Conservation (phyloP, 92 coral and sea anemone genomes). For the Zoanthus sansibaricus region DNA sequence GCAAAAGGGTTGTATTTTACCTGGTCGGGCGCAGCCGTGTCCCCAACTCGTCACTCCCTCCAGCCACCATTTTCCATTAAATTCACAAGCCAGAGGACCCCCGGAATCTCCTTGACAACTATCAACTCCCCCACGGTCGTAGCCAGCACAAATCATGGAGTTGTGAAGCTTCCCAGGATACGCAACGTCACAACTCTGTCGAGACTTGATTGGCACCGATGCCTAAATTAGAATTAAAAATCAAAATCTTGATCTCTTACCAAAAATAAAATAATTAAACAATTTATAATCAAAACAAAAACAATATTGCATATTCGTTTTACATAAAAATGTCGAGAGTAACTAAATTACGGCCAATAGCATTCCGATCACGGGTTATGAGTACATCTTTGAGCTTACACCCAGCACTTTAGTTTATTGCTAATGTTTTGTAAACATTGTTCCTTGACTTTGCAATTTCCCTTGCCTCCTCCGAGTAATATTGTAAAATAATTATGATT, state of each 20-base stretch:
- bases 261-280: background rate
- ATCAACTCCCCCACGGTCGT: slow-evolving; percentile 12
- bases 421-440: too few species aligned
- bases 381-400: too few species aligned
- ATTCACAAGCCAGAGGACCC: slow-evolving; percentile 18
- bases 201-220: slow-evolving; percentile 9
- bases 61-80: slow-evolving; percentile 8
- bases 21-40: slow-evolving; percentile 17
- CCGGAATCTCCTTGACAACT: slow-evolving; percentile 30
- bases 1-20: background rate
- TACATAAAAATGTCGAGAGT: too few species aligned
- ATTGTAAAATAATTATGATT: too few species aligned
- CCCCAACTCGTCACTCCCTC: slow-evolving; percentile 29
- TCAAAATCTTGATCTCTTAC: background rate
- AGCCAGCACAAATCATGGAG: slow-evolving; percentile 21
- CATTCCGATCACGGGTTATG: too few species aligned
- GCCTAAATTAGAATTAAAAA: background rate
- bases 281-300: background rate
- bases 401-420: too few species aligned
- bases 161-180: slow-evolving; percentile 11
- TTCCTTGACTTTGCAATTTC: too few species aligned
- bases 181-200: background rate
- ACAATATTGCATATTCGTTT: background rate
- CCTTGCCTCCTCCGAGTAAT: too few species aligned
- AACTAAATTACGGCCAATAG: too few species aligned